These are phyloP conservation scores for Stegodyphus mimosarum DNA, from an alignment of 1,140 invertebrate genomes.

Conservation along the genomic window DNA sequence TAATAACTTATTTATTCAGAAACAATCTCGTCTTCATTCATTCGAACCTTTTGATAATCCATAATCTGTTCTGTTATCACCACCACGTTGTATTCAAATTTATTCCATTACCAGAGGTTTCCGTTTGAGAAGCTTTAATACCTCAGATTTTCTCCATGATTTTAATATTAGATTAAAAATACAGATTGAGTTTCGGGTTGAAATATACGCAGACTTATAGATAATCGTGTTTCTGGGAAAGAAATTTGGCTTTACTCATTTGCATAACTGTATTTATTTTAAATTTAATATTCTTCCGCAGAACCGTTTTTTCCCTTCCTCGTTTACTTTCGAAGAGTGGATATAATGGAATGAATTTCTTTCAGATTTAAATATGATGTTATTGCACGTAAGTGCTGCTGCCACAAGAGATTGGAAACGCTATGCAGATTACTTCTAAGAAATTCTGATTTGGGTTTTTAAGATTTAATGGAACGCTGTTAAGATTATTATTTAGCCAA, in stretches of 20 bases:
- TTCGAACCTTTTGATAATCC: conserved; percentile 31
- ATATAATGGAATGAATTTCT: conserved; percentile 19
- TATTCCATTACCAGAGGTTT: conserved; percentile 53
- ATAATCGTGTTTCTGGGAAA: conserved; percentile 34
- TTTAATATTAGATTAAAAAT: conserved; percentile 48
- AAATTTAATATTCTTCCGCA: conserved; percentile 46
- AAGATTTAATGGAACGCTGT: background rate
- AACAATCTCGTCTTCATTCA: conserved; percentile 30
- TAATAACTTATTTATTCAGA: conserved; percentile 57
- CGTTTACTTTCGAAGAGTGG: conserved; percentile 1
- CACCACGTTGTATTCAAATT: conserved; percentile 55
- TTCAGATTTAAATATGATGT: conserved; percentile 54
- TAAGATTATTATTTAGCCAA: conserved; percentile 1
- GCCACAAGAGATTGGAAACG: conserved; percentile 15
- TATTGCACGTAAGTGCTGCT: conserved; percentile 26
- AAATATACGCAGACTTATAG: background rate
- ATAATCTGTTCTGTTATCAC: conserved; percentile 48
- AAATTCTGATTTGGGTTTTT: conserved; percentile 41
- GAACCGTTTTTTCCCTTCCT: background rate
- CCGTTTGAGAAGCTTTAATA: conserved; percentile 44
- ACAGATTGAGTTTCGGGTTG: conserved; percentile 12
- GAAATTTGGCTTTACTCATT: conserved; percentile 44
- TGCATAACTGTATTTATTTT: conserved; percentile 60
- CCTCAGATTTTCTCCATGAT: background rate
- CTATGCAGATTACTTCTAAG: conserved; percentile 27